These are phyloP conservation scores for Schlechtendalia chinensis DNA, from an alignment of 1,140 invertebrate species.

Conservation along the genomic window DNA sequence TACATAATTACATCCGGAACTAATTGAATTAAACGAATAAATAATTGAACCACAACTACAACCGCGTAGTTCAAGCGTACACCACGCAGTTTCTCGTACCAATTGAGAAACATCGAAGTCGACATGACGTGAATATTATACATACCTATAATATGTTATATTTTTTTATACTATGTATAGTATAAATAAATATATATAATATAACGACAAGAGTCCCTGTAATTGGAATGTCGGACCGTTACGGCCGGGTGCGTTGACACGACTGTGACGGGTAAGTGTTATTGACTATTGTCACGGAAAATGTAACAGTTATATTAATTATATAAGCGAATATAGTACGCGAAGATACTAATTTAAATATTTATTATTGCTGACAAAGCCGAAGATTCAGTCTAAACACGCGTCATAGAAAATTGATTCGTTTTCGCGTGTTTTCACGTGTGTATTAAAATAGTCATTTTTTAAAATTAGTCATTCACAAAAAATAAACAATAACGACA, in stretches of 20 bases:
- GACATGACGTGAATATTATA: neutral
- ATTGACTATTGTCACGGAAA: constrained; percentile 8
- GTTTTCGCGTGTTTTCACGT: no score
- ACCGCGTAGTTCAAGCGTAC: no score
- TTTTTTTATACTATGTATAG: neutral
- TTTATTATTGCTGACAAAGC: no score
- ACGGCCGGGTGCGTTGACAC: constrained; percentile 1
- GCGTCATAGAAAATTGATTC: no score
- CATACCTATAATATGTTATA: neutral
- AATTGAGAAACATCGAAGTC: constrained; percentile 13
- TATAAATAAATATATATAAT: neutral
- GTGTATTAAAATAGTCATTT: no score
- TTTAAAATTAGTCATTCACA: no score
- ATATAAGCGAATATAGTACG: neutral
- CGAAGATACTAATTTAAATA: no score
- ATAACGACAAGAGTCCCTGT: neutral
- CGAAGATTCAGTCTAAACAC: no score
- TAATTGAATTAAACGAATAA: neutral
- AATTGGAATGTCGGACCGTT: constrained; percentile 1
- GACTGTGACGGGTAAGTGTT: neutral
- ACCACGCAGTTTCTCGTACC: neutral
- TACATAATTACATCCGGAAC: neutral
- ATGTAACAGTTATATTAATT: constrained; percentile 11
- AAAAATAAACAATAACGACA: neutral
- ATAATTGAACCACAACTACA: neutral